These are phyloP conservation scores for Apoda limacodes DNA, from an alignment of 2,888 invertebrate genomes.

Conservation along the genomic window DNA sequence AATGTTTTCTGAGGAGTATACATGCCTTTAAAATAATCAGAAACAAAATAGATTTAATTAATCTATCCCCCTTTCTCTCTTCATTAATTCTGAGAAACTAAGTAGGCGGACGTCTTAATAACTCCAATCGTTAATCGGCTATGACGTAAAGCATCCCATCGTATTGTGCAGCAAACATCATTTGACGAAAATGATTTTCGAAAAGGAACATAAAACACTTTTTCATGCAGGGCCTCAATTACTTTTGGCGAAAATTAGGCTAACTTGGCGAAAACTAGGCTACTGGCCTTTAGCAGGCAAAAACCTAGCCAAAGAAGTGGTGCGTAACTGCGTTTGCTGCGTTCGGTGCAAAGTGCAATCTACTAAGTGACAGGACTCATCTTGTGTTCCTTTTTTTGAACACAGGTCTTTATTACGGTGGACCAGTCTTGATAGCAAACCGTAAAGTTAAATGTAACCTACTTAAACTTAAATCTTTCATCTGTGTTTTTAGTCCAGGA, in stretches of 20 bases:
- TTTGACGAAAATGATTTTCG: conserved; percentile 14
- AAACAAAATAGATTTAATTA: conserved; percentile 7
- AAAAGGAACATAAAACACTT: conserved; percentile 7
- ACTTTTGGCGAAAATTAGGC: conserved; percentile 11
- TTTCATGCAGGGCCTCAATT: conserved; percentile 16
- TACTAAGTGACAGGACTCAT: too few species aligned
- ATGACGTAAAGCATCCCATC: conserved; percentile 12
- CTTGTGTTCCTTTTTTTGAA: too few species aligned
- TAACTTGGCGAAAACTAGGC: too few species aligned
- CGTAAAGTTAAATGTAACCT: too few species aligned
- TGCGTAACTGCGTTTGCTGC: conserved; percentile 12
- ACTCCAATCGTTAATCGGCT: conserved; percentile 9
- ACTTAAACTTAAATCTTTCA: too few species aligned
- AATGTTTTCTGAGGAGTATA: conserved; percentile 8
- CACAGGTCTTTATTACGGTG: too few species aligned
- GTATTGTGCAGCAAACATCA: conserved; percentile 9
- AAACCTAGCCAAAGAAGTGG: conserved; percentile 10
- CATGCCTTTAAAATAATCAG: conserved; percentile 5
- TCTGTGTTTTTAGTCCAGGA: too few species aligned
- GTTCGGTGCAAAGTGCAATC: conserved; percentile 11
- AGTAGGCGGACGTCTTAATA: conserved; percentile 11
- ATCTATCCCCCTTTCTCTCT: conserved; percentile 6
- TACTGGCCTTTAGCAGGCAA: conserved; percentile 14
- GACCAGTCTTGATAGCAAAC: too few species aligned
- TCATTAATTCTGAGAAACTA: conserved; percentile 7